Percentiles rank a stretch among this genome's conserved stretches.
These are phyloP conservation scores for Macropis europaea DNA, from an alignment of 2,888 invertebrate genomes.

Conservation along the genomic window DNA sequence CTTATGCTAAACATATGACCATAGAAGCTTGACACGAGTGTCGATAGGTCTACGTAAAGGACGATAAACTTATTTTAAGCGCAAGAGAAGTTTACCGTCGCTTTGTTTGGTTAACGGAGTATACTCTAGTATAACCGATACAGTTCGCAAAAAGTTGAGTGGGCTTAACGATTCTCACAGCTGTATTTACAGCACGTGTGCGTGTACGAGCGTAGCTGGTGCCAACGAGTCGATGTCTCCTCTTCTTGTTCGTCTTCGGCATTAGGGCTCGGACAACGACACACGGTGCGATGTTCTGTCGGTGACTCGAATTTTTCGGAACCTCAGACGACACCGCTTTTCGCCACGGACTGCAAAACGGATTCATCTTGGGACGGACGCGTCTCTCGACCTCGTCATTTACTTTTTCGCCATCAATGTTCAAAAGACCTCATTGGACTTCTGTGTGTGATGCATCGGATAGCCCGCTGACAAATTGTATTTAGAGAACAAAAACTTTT, in stretches of 20 bases:
- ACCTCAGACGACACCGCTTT: slow-evolving; percentile 10
- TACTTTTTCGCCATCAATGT: too few species aligned
- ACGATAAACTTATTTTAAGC: too few species aligned
- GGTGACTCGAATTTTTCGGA: slow-evolving; percentile 24
- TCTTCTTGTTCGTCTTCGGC: slow-evolving; percentile 1
- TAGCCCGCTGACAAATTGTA: too few species aligned
- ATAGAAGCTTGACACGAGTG: too few species aligned
- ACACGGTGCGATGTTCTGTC: background rate
- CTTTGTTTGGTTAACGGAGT: background rate
- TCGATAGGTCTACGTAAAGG: too few species aligned
- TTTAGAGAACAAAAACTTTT: too few species aligned
- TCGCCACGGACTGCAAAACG: background rate
- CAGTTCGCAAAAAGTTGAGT: background rate
- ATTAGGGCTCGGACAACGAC: slow-evolving; percentile 22
- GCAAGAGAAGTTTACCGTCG: background rate
- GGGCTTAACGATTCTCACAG: background rate
- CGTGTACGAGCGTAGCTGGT: background rate
- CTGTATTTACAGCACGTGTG: slow-evolving; percentile 13
- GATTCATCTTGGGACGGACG: too few species aligned
- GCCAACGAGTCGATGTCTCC: slow-evolving; percentile 1
- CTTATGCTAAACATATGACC: too few species aligned
- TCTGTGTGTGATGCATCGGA: too few species aligned
- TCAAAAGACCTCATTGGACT: too few species aligned
- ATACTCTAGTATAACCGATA: too few species aligned
- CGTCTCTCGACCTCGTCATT: too few species aligned